Evolutionary conservation across 2,113 vertebrate species (phyloP).

Genomic region (Mormyrus lacerda): DNA sequence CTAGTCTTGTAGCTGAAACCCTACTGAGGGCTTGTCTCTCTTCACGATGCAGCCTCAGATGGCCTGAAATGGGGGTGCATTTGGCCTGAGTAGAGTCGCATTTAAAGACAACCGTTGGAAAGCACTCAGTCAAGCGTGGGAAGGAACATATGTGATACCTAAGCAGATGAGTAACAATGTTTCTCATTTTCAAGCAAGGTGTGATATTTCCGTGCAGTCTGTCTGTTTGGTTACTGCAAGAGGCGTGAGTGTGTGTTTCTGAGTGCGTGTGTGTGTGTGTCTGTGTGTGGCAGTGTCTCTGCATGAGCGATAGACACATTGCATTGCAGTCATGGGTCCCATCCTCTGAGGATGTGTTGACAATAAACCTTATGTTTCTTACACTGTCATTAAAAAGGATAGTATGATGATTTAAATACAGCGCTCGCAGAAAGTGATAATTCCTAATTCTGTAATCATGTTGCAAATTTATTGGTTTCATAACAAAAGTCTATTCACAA

Average conservation of each 20-base stretch:
- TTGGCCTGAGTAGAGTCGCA: background rate
- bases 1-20: background rate
- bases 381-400: background rate
- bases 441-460: background rate
- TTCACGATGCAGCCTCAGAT: background rate
- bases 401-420: background rate
- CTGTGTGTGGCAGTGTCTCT: background rate
- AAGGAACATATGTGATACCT: background rate
- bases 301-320: background rate
- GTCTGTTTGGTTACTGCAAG: conserved; percentile 13
- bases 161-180: conserved; percentile 12
- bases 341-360: background rate
- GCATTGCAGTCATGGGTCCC: background rate
- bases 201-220: conserved; percentile 16
- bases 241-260: background rate
- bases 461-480: background rate
- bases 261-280: background rate
- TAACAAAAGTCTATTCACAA: background rate
- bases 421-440: background rate
- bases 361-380: background rate
- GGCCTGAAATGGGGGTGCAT: background rate
- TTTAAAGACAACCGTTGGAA: background rate
- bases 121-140: background rate
- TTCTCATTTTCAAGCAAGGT: conserved; percentile 11
- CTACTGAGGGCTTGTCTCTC: background rate